Percentiles rank a stretch among this genome's conserved stretches.
Evolutionary conservation across 1,140 invertebrate genomes (phyloP).

Genomic region (Prorops nasuta): DNA sequence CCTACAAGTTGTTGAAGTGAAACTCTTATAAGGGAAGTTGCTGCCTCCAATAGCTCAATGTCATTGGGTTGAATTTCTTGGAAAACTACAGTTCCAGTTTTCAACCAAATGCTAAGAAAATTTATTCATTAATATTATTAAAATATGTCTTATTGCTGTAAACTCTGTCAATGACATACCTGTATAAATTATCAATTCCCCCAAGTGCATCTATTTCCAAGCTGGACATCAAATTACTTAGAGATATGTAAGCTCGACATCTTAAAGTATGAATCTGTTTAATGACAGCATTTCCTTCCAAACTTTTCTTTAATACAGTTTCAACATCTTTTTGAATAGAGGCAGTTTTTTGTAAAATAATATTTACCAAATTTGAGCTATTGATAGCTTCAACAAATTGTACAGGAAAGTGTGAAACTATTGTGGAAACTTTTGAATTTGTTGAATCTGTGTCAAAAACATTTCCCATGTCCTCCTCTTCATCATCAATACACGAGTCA

Average conservation of each 20-base stretch:
- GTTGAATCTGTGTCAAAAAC: conserved; percentile 46
- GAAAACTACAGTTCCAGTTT: conserved; percentile 62
- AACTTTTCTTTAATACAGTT: conserved; percentile 54
- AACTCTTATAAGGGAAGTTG: conserved; percentile 66
- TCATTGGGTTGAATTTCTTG: conserved; percentile 47
- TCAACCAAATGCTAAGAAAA: conserved; percentile 59
- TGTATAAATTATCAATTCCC: conserved; percentile 57
- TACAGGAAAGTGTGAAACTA: conserved; percentile 31
- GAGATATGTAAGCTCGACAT: conserved; percentile 63
- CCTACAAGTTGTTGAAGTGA: conserved; percentile 51
- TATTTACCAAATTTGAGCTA: conserved; percentile 57
- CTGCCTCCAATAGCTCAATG: conserved; percentile 62
- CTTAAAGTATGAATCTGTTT: conserved; percentile 57
- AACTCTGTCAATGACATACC: conserved; percentile 22
- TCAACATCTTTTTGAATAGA: conserved; percentile 55
- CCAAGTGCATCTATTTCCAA: conserved; percentile 63
- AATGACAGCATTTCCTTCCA: conserved; percentile 51
- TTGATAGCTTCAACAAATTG: conserved; percentile 58
- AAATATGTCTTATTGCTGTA: not conserved
- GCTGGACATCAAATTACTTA: conserved; percentile 66
- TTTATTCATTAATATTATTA: conserved; percentile 13
- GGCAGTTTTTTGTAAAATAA: conserved; percentile 58
- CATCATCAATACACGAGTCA: conserved; percentile 49
- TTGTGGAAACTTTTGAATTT: conserved; percentile 33
- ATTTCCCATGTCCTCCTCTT: conserved; percentile 50